These are phyloP conservation scores for Opisthocomus hoazin DNA, from an alignment of 2,113 vertebrate genomes.

Conservation along the genomic window DNA sequence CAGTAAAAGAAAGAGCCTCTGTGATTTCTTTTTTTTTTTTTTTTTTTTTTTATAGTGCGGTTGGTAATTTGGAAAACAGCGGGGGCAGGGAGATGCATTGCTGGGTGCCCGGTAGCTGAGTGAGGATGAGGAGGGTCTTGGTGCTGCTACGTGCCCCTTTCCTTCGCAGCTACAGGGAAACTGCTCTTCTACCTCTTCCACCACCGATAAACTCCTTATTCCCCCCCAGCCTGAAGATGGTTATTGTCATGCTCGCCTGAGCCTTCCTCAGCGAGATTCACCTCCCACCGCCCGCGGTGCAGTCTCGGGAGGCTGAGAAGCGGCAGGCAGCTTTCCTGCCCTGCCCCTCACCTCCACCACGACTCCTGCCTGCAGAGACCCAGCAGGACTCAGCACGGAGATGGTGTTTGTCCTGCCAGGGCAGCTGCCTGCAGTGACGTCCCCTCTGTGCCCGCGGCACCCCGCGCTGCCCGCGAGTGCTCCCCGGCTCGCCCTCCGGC, in stretches of 20 bases:
- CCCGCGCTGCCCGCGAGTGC: accelerated
- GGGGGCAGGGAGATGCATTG: neutral
- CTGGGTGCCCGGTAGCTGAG: neutral
- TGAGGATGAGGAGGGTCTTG: neutral
- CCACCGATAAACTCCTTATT: neutral
- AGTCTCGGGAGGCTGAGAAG: accelerated
- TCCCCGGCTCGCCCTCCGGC: neutral
- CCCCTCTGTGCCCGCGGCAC: neutral
- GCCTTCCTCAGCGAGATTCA: neutral
- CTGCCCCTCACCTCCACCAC: neutral
- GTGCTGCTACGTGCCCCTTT: neutral
- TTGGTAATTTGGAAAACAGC: neutral
- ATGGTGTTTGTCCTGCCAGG: neutral
- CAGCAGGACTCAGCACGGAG: neutral
- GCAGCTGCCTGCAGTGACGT: neutral
- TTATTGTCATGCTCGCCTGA: neutral
- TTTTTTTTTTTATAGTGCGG: accelerated
- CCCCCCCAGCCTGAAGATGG: neutral
- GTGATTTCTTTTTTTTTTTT: neutral
- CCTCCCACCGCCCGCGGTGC: neutral
- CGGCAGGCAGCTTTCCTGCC: neutral
- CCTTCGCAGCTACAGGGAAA: neutral
- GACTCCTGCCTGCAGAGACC: neutral
- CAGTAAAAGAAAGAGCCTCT: neutral
- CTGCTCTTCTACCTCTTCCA: neutral